Evolutionary conservation across 2,113 vertebrate species (phyloP), one percentile per base, ranked within the genome.

Genomic region (Corvus cornix): DNA sequence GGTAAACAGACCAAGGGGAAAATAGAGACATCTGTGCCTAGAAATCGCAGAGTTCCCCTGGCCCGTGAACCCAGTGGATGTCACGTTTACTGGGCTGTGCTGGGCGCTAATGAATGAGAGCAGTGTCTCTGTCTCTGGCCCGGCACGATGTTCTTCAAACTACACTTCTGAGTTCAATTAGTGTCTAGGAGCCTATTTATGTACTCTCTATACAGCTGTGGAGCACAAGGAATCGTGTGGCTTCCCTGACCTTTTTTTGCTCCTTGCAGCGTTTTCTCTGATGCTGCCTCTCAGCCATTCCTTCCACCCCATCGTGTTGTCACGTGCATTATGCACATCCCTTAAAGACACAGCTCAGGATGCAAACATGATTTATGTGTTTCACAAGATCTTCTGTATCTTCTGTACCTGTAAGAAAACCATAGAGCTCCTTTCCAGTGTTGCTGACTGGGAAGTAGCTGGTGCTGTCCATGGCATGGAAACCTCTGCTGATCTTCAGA

Each of bases 171-270:
- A 93, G 51, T 83, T 73, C 70, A 91, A 97, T 95, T 91, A 96
- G 43, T 10, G 69, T 79, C 67, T 88, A 67, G 67, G 70, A 90
- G 59, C 43, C 87, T 86, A 24, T 93, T 85, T 80, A 39, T 93
- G 53, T 79, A 9, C 63, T 91, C 78, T 66, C 51, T 16, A 8
- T 31, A 37, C 95, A 96, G 87, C 91, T 96, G 94, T 62, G 82
- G 51, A 95, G 59, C 90, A 90, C 72, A 46, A 87, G 89, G 89
- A 66, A 21, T 26, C 35, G 4, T 89, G 93, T 0, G 51, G 87
- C 91, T 97, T 82, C 92, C 13, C n/a, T 95, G 95, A 93, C 78
- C 91, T 93, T 85, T 19, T 3, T 9, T 13, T 95, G 78, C 84
- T 96, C 91, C 46, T 94, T 43, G 58, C 66, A 30, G 53, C 2